Conservation (phyloP, 2,797 vertebrate genomes). For the Gadopsis marmoratus region DNA sequence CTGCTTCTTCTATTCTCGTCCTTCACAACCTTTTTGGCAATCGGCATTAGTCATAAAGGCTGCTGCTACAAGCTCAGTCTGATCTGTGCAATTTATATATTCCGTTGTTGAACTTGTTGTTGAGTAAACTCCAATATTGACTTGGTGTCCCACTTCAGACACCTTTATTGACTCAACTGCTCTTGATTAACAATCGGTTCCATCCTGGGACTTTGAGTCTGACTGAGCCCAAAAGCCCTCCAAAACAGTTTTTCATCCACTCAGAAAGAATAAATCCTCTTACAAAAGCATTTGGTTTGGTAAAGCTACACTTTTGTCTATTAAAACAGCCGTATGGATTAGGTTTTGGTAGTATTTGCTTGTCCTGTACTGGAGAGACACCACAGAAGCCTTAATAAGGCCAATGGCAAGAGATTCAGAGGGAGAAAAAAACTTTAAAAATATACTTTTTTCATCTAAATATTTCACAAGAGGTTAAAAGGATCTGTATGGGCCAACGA, state of each 20-base stretch:
- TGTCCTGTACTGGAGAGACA: not conserved
- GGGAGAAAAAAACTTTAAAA: not conserved
- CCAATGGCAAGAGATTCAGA: not conserved
- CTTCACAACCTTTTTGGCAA: not conserved
- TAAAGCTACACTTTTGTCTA: not conserved
- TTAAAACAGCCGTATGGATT: slow-evolving; percentile 3
- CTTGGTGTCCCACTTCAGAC: slow-evolving; percentile 20
- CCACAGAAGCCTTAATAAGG: not conserved
- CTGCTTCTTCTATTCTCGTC: slow-evolving; percentile 17
- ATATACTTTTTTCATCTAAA: not conserved
- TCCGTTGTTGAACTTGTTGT: not conserved
- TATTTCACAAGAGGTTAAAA: not conserved
- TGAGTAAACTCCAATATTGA: slow-evolving; percentile 28
- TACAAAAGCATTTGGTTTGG: not conserved
- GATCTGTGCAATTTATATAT: not conserved
- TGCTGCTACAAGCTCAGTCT: not conserved
- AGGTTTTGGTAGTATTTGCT: slow-evolving; percentile 2
- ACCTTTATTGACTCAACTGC: slow-evolving; percentile 38
- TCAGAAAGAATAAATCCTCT: slow-evolving; percentile 4
- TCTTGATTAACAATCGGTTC: slow-evolving; percentile 28
- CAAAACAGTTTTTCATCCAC: slow-evolving; percentile 8
- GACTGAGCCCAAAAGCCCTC: not conserved
- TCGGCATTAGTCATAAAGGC: slow-evolving; percentile 4
- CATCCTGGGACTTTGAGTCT: slow-evolving; percentile 15
- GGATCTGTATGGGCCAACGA: no score